Conservation (phyloP, 1,140 invertebrate genomes). For the Hyposmocoma kahamanoa region DNA sequence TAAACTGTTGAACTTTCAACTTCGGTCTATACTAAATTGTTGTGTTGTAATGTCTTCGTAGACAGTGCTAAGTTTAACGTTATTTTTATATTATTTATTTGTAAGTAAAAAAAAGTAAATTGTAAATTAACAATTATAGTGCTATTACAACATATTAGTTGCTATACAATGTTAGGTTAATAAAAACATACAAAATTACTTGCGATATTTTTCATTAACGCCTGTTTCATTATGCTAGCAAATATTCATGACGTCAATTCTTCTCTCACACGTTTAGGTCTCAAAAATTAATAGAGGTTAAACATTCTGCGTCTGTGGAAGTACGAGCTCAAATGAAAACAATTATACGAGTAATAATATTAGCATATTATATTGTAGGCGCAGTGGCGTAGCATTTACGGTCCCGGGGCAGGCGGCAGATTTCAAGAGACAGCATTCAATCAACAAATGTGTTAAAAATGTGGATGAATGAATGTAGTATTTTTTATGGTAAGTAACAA, state of each 20-base stretch:
- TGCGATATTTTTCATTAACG: constrained; percentile 7
- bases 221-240: constrained; percentile 8
- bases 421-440: too few species aligned
- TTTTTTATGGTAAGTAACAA: too few species aligned
- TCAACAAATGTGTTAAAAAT: too few species aligned
- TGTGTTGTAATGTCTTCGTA: constrained; percentile 42
- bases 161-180: constrained; percentile 44
- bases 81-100: constrained; percentile 67
- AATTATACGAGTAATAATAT: background rate
- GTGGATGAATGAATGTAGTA: too few species aligned
- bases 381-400: too few species aligned
- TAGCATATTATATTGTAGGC: too few species aligned
- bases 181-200: constrained; percentile 43
- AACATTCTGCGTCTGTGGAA: background rate
- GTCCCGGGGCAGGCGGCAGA: too few species aligned
- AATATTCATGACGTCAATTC: background rate
- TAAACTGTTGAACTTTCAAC: too few species aligned
- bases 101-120: constrained; percentile 62
- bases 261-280: background rate
- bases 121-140: constrained; percentile 70
- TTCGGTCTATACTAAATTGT: constrained; percentile 47
- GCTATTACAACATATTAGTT: too few species aligned
- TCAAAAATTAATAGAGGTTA: constrained; percentile 6
- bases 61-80: constrained; percentile 50
- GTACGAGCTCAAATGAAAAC: background rate